Conservation (phyloP, 2,888 invertebrate genomes). For the Globia sparganii region DNA sequence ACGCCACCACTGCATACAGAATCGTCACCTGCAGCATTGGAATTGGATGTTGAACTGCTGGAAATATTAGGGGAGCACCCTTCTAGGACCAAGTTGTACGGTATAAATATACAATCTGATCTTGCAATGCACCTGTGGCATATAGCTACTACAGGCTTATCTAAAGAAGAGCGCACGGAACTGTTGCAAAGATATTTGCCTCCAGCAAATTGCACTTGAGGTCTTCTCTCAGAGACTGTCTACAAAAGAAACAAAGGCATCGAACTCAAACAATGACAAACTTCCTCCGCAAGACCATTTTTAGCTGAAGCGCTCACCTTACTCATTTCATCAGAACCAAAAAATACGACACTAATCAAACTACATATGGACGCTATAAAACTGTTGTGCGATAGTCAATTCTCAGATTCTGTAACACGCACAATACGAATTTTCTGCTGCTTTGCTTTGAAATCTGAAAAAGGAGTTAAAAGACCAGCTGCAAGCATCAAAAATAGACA, state of each 20-base stretch:
- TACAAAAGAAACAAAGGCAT: background rate
- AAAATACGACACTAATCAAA: background rate
- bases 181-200: background rate
- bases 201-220: background rate
- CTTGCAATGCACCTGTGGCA: background rate
- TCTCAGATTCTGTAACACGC: background rate
- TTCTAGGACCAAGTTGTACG: background rate
- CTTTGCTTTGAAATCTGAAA: background rate
- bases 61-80: background rate
- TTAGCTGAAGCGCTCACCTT: background rate
- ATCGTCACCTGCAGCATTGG: background rate
- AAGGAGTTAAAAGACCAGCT: background rate
- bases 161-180: background rate
- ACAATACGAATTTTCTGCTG: conserved; percentile 5
- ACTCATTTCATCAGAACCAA: background rate
- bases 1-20: background rate
- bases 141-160: background rate
- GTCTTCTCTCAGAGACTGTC: background rate
- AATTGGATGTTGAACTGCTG: background rate
- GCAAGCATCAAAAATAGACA: too few relatives aligned
- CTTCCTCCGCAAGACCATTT: background rate
- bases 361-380: conserved; percentile 1
- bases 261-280: background rate
- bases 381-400: background rate
- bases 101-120: background rate